Base-by-base conservation (phyloP, 2,113 vertebrate species). In the Phycodurus eques region DNA sequence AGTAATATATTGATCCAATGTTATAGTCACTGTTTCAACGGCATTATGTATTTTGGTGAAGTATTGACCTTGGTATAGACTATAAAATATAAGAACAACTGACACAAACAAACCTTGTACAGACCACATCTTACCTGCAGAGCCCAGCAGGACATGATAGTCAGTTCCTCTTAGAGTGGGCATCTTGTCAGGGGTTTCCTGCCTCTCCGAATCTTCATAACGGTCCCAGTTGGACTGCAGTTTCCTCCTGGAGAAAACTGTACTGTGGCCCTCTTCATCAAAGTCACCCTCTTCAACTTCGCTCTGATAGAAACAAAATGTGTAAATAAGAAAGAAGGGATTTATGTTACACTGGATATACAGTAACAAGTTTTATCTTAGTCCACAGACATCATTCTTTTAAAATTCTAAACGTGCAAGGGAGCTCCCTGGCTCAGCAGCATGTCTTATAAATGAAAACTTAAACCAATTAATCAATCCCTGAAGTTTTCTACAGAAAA, bases 171-270 rank as follows among this genome's bases (percentile, higher is more conserved):
- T 92, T 85, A 93, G 93, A 5, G 91, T 83, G 53, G 94, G 95
- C 47, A 62, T 90, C 71, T 60, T 68, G 17, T 94, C 94, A 0
- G 74, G 80, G 0, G 62, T 57, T 57, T 88, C 85, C 65, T 88
- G 85, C 83, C 83, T 93, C 81, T 96, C 96, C 0, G 89, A 77
- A 69, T 91, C 94, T 71, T 94, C 71, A 53, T 98, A 98, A 62
- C 96, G 95, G 80, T 93, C 93, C 96, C 95, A 97, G 85, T 98
- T 98, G 57, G 96, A 95, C 81, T 93, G 77, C 35, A 98, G 88
- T 76, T 96, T 97, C 87, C 96, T 95, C 90, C 91, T 94, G 79
- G 95, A 95, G 85, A 94, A 97, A 70, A 88, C 85, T 49, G 77
- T 82, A 51, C 88, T 86, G 46, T 89, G 90, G 68, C 92, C 92